Base-by-base conservation (phyloP, 2,888 invertebrate genomes). In the Cylindroiulus punctatus region DNA sequence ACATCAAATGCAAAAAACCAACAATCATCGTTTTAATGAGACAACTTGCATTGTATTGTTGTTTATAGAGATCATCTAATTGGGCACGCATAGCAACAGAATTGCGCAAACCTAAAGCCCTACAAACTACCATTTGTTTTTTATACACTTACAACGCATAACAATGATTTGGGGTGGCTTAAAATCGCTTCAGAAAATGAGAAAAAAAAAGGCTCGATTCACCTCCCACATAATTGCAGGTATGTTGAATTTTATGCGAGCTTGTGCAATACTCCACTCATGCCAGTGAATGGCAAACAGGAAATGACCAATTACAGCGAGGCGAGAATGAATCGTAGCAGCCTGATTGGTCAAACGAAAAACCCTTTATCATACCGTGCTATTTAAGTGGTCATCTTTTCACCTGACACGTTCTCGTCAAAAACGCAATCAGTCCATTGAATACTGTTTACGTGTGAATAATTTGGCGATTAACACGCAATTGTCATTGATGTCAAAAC, bases 291-390 rank as follows among this genome's bases (percentile, higher is more conserved):
- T 85, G 81, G 85, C 36, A 81, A 47, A 86, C 86, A 86, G 86
- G 86, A 86, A 86, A 86, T 83, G 52, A 36, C 86, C 86, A 86
- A 86, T 86, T 86, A 86, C 86, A 86, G 83, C 10, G 44, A 40
- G 14, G 83, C 83, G 36, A 36, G 83, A 83, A 42, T 83, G 83
- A 83, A 83, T 44, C 44, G 42, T 42, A 42, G 40, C 40, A 2
- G 2, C 26, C 8, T n/a, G 83, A 83, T 83, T 83, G 83, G 83
- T 83, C 40, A 26, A 12, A 42, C 26, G 14, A 42, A 40, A 83
- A 40, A 40, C 40, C 40, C 76, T 76, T 30, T 76, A 12, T 12
- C 30, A 30, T 76, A 17, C 14, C 14, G 30, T 8, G 76, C 30
- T 17, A 30, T 76, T 76, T 30, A 76, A 76, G 76, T 76, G 76